phyloP scores from a whole-genome alignment of 2,797 vertebrate species.

The Tauraco hartlaubi region DNA sequence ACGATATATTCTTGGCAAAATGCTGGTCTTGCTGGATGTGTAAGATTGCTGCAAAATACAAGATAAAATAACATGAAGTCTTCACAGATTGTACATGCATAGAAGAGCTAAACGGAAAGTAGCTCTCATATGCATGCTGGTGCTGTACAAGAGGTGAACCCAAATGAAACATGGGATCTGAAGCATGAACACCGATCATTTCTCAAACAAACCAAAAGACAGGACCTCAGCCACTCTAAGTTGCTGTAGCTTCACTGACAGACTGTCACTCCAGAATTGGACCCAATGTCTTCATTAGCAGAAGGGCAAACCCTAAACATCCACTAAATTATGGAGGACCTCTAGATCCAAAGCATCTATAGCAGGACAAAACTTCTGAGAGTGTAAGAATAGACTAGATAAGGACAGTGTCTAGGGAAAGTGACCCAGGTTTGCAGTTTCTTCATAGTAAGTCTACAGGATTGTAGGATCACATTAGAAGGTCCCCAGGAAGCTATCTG shows the following conservation, averaged over 20 bases:
- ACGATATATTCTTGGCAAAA: not conserved
- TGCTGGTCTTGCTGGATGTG: not conserved
- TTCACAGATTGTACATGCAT: not conserved
- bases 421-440: not conserved
- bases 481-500: not conserved
- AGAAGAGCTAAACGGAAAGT: not conserved
- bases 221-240: not conserved
- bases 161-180: not conserved
- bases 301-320: not conserved
- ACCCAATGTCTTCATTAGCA: not conserved
- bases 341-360: not conserved
- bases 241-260: not conserved
- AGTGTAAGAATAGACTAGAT: not conserved
- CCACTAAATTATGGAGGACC: not conserved
- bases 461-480: not conserved
- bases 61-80: not conserved
- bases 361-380: not conserved
- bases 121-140: not conserved
- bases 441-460: not conserved
- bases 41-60: not conserved
- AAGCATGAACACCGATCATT: not conserved
- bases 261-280: not conserved
- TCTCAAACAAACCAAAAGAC: not conserved
- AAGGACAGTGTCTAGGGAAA: not conserved
- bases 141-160: not conserved